These are phyloP conservation scores for Loris lydekkerianus DNA, from an alignment of 2,797 vertebrate genomes.

Conservation along the genomic window DNA sequence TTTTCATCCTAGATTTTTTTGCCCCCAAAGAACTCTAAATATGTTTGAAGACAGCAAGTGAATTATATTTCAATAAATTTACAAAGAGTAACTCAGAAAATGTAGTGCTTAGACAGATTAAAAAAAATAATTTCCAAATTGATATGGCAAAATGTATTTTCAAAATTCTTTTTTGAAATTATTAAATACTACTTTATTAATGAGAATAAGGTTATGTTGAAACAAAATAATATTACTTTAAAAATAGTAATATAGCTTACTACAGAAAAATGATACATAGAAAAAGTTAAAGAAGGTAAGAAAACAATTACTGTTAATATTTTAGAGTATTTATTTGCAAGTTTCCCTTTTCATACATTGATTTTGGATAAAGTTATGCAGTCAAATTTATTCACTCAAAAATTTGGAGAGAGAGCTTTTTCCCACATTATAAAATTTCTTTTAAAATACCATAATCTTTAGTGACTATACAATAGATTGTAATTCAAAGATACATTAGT, in stretches of 20 bases:
- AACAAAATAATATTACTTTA: conserved; percentile 33
- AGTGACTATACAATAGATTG: not conserved
- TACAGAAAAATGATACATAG: not conserved
- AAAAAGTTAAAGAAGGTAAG: not conserved
- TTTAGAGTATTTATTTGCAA: conserved; percentile 2
- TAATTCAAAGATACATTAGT: conserved; percentile 28
- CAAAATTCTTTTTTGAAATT: conserved; percentile 12
- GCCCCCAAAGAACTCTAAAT: not conserved
- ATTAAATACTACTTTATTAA: not conserved
- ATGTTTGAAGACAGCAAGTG: not conserved
- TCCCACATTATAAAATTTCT: not conserved
- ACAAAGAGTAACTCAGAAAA: conserved; percentile 45
- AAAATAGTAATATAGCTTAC: not conserved
- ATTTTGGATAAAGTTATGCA: not conserved
- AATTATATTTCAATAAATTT: conserved; percentile 42
- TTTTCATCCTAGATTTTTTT: not conserved
- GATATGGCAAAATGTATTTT: conserved; percentile 14
- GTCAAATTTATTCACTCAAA: conserved; percentile 20
- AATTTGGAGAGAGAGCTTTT: not conserved
- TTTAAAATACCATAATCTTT: not conserved
- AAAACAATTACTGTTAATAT: not conserved
- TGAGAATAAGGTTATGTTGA: not conserved
- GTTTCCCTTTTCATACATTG: conserved; percentile 16
- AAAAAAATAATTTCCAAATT: conserved; percentile 59
- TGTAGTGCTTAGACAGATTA: not conserved